phyloP scores from a whole-genome alignment of 2,113 vertebrate genomes.

The Pseudois nayaur region DNA sequence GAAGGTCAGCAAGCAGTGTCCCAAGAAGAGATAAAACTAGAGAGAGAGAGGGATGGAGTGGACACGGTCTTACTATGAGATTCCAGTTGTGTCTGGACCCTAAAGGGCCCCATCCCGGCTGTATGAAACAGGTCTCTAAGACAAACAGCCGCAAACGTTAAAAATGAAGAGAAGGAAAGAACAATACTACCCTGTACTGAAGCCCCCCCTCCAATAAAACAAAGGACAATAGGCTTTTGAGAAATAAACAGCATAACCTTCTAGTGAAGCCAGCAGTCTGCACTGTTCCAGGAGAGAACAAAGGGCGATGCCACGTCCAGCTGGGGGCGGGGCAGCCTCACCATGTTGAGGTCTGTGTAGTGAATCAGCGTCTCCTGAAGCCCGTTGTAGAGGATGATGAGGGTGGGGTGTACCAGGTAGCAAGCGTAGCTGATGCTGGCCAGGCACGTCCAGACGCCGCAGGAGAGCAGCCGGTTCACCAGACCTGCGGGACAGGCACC shows the following conservation, averaged over 20 bases:
- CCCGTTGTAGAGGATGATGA: conserved; percentile 85
- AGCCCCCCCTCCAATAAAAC: background rate
- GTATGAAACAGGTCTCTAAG: background rate
- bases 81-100: fast-evolving
- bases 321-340: conserved; percentile 63
- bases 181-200: background rate
- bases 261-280: background rate
- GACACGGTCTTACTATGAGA: background rate
- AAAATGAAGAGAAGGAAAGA: background rate
- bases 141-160: background rate
- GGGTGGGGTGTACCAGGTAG: conserved; percentile 84
- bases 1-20: conserved; percentile 82
- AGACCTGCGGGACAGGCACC: conserved; percentile 70
- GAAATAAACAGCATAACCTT: background rate
- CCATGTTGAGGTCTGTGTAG: conserved; percentile 86
- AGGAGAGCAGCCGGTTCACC: conserved; percentile 80
- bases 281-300: background rate
- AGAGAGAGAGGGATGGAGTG: background rate
- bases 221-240: background rate
- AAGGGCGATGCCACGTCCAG: fast-evolving
- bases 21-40: conserved; percentile 87
- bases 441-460: conserved; percentile 80
- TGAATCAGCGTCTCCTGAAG: conserved; percentile 87
- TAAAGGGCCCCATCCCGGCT: background rate
- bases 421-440: conserved; percentile 89